These are phyloP conservation scores for Tetramorium alpestre DNA, from an alignment of 1,140 invertebrate genomes.

Conservation along the genomic window DNA sequence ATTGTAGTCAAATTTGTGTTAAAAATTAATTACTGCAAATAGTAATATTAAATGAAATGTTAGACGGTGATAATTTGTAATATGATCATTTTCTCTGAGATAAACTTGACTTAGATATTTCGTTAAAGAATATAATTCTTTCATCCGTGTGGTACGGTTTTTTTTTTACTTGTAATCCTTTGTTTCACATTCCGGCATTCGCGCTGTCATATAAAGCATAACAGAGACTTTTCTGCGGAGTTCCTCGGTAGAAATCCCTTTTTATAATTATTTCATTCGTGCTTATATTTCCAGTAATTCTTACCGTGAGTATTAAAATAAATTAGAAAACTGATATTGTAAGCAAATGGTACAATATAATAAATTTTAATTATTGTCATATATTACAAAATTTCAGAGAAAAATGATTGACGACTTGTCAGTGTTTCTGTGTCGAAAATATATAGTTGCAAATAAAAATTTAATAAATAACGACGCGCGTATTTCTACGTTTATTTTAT, in stretches of 20 bases:
- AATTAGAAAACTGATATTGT: not conserved
- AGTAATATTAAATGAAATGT: not conserved
- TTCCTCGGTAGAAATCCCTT: not conserved
- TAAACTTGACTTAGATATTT: not conserved
- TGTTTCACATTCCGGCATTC: slow-evolving; percentile 18
- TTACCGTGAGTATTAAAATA: not conserved
- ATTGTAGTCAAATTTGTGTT: not conserved
- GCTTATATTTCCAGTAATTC: slow-evolving; percentile 8
- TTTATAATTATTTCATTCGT: slow-evolving; percentile 29
- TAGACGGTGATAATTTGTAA: not conserved
- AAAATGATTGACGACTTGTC: not conserved
- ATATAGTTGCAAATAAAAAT: not conserved
- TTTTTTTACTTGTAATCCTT: not conserved
- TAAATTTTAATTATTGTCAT: slow-evolving; percentile 1
- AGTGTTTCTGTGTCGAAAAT: not conserved
- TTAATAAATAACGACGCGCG: not conserved
- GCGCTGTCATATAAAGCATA: slow-evolving; percentile 12
- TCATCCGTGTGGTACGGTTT: not conserved
- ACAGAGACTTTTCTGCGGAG: not conserved
- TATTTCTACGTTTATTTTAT: not conserved
- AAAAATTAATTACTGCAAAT: not conserved
- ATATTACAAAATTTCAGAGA: not conserved
- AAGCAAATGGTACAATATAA: not conserved
- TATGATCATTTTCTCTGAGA: not conserved
- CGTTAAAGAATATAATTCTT: not conserved